These are phyloP conservation scores for Zele albiditarsus DNA, from an alignment of 2,888 invertebrate species.

Conservation along the genomic window DNA sequence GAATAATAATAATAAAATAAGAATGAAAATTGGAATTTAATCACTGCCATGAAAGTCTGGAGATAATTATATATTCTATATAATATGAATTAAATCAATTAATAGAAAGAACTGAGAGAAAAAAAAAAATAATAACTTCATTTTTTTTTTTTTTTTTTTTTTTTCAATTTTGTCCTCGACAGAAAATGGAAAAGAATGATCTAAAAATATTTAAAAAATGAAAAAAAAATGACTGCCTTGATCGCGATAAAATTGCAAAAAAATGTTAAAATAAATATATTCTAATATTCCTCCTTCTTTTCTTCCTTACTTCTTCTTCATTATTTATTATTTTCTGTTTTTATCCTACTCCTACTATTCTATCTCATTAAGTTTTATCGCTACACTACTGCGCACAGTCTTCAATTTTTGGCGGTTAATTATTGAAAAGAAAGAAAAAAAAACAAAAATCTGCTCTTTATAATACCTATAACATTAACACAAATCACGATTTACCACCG, in stretches of 20 bases:
- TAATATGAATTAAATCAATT: slow-evolving; percentile 16
- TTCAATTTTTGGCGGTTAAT: slow-evolving; percentile 1
- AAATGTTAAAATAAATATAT: slow-evolving; percentile 1
- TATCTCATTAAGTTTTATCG: slow-evolving; percentile 13
- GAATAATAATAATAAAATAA: background rate
- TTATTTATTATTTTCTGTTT: slow-evolving; percentile 1
- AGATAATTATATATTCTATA: background rate
- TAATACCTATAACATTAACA: background rate
- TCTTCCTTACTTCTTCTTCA: background rate
- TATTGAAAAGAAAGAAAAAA: background rate
- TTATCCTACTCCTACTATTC: background rate
- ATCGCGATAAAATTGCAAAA: slow-evolving; percentile 18
- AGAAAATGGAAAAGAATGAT: slow-evolving; percentile 21
- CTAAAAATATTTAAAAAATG: background rate
- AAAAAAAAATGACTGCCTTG: slow-evolving; percentile 20
- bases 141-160: too few species aligned
- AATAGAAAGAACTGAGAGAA: slow-evolving; percentile 14
- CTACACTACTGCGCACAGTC: slow-evolving; percentile 24
- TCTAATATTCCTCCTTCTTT: background rate
- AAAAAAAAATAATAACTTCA: too few species aligned
- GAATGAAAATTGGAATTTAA: slow-evolving; percentile 12
- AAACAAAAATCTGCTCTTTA: background rate
- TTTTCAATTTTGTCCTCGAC: slow-evolving; percentile 19
- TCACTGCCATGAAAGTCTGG: slow-evolving; percentile 32
- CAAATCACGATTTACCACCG: slow-evolving; percentile 26